Conservation (phyloP, 2,888 invertebrate species). For the Coleophora deauratella region DNA sequence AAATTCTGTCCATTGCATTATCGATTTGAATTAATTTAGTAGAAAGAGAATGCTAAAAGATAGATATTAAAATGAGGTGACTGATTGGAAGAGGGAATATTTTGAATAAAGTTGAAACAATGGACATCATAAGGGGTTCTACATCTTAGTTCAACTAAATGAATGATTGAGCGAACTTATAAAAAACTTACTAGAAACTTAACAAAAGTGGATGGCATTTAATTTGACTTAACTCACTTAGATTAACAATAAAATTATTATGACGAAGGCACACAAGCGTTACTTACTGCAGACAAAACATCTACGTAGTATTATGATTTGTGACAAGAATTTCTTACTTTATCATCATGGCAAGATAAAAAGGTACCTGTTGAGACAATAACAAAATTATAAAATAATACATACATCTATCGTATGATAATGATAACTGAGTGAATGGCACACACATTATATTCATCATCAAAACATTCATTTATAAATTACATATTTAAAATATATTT, state of each 20-base stretch:
- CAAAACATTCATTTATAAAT: constrained; percentile 41
- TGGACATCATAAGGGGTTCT: constrained; percentile 35
- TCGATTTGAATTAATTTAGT: no score
- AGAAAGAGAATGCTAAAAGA: no score
- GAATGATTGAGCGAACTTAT: constrained; percentile 72
- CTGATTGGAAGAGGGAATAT: constrained; percentile 1
- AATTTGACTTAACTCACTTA: constrained; percentile 73
- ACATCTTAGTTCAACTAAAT: constrained; percentile 58
- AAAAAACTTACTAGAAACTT: constrained; percentile 57
- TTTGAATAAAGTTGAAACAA: constrained; percentile 30
- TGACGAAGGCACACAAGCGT: constrained; percentile 64
- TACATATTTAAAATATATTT: constrained; percentile 17
- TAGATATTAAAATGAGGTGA: constrained; percentile 23
- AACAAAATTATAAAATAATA: constrained; percentile 39
- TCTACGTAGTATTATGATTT: constrained; percentile 49
- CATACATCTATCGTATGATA: constrained; percentile 32
- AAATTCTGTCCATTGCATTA: constrained; percentile 36
- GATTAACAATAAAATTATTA: constrained; percentile 58
- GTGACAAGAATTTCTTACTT: constrained; percentile 70
- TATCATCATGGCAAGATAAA: constrained; percentile 73
- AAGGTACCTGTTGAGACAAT: constrained; percentile 72
- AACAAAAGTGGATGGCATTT: constrained; percentile 75
- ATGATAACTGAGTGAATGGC: constrained; percentile 71
- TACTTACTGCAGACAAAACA: constrained; percentile 48
- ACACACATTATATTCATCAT: constrained; percentile 59